phyloP scores from a whole-genome alignment of 2,797 vertebrate species.

The Channa striata region DNA sequence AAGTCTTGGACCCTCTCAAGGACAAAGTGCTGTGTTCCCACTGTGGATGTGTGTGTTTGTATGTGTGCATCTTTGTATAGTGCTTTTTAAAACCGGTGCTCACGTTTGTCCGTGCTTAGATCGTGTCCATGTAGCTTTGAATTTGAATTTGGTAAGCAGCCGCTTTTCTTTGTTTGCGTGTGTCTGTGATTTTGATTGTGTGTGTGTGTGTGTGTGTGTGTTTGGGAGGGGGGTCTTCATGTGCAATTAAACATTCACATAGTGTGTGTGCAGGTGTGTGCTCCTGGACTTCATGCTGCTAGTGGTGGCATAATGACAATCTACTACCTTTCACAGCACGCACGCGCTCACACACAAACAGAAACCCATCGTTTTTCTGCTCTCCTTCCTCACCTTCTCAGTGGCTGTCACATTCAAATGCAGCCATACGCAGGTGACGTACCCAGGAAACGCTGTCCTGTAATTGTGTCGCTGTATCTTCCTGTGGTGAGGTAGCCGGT shows the following conservation, averaged over 20 bases:
- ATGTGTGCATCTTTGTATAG: constrained; percentile 21
- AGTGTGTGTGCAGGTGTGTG: constrained; percentile 27
- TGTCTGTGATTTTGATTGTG: too few species aligned
- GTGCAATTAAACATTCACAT: constrained; percentile 27
- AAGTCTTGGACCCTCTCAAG: constrained; percentile 77
- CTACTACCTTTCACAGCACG: constrained; percentile 23
- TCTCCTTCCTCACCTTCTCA: constrained; percentile 35
- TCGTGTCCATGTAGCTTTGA: neutral
- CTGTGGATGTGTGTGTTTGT: constrained; percentile 11
- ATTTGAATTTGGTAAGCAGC: neutral
- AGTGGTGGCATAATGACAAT: constrained; percentile 52
- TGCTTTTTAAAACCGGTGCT: constrained; percentile 34
- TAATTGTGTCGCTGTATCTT: constrained; percentile 80
- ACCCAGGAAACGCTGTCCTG: constrained; percentile 73
- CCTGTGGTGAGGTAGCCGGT: constrained; percentile 69
- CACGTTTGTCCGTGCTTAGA: constrained; percentile 30
- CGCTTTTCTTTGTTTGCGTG: neutral
- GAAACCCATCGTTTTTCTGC: constrained; percentile 31
- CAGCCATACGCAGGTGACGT: constrained; percentile 76
- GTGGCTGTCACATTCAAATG: constrained; percentile 78
- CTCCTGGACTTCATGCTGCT: constrained; percentile 29
- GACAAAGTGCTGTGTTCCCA: constrained; percentile 71
- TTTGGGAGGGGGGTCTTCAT: constrained; percentile 1
- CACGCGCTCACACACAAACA: constrained; percentile 2
- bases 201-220: neutral